Percentiles rank a stretch among this genome's conserved stretches.
Conservation (phyloP, 2,888 invertebrate species). For the Zeuzera pyrina region DNA sequence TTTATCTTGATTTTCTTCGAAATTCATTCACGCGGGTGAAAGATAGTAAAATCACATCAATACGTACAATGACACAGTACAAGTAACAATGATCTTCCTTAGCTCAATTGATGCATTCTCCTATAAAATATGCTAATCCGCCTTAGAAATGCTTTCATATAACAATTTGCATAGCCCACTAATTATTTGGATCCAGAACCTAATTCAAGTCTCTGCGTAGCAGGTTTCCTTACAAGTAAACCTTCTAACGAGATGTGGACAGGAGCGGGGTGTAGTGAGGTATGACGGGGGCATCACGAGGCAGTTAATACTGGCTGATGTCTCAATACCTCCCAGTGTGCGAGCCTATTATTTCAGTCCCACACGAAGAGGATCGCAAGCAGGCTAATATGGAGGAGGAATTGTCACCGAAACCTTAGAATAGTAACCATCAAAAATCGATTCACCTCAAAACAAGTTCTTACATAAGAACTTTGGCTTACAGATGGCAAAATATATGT, state of each 20-base stretch:
- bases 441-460: not conserved
- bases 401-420: slow-evolving; percentile 11
- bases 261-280: slow-evolving; percentile 12
- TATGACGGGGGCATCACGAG: slow-evolving; percentile 26
- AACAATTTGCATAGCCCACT: slow-evolving; percentile 5
- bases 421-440: too few relatives aligned
- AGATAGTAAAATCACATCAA: too few relatives aligned
- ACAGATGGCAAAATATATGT: too few relatives aligned
- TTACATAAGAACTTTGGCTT: not conserved
- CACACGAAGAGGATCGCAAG: slow-evolving; percentile 50
- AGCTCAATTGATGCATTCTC: too few relatives aligned
- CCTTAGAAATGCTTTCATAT: too few relatives aligned
- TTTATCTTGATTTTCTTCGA: too few relatives aligned
- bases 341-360: slow-evolving; percentile 69
- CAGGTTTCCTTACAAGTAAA: slow-evolving; percentile 5
- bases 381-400: slow-evolving; percentile 29
- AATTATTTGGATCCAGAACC: slow-evolving; percentile 1
- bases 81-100: too few relatives aligned
- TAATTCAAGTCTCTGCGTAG: not conserved
- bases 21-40: too few relatives aligned
- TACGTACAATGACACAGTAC: too few relatives aligned
- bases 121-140: too few relatives aligned
- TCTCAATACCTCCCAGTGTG: slow-evolving; percentile 73
- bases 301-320: slow-evolving; percentile 60
- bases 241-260: slow-evolving; percentile 5